Evolutionary conservation across 1,140 invertebrate genomes (phyloP).

Genomic region (Drosophila bipectinata): DNA sequence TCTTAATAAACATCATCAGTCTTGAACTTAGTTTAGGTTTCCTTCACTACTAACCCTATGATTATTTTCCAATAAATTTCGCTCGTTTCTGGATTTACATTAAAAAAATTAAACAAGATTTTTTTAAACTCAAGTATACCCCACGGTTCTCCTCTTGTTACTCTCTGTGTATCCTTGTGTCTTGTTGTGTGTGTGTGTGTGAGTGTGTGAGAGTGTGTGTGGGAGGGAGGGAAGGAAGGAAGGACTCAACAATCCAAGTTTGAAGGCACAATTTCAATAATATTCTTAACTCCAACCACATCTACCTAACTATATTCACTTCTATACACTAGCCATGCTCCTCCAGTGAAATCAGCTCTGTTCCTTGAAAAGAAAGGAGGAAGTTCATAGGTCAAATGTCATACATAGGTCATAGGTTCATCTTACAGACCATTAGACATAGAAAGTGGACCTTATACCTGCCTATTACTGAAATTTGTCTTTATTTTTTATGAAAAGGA

Average conservation of each 20-base stretch:
- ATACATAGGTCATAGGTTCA: too few species aligned
- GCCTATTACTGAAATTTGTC: not conserved
- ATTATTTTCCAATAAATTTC: not conserved
- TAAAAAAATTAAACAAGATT: not conserved
- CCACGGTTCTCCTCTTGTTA: not conserved
- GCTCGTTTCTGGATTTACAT: not conserved
- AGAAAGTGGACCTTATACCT: not conserved
- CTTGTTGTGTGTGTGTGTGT: slow-evolving; percentile 8
- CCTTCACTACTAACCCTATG: slow-evolving; percentile 8
- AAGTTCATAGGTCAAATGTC: too few species aligned
- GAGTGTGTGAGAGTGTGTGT: too few species aligned
- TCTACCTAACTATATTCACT: not conserved
- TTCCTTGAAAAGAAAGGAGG: not conserved
- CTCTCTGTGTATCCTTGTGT: not conserved
- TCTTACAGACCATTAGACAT: too few species aligned
- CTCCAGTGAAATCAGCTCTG: not conserved
- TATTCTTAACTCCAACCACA: slow-evolving; percentile 34
- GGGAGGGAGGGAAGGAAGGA: not conserved
- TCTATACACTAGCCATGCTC: not conserved
- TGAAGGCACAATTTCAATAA: slow-evolving; percentile 80
- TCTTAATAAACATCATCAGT: slow-evolving; percentile 83
- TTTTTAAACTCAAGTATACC: not conserved
- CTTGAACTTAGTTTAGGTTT: slow-evolving; percentile 81
- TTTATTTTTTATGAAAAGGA: too few species aligned
- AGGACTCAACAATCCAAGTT: slow-evolving; percentile 55